Conservation (phyloP, 2,113 vertebrate species). For the Neolamprologus hecqui region DNA sequence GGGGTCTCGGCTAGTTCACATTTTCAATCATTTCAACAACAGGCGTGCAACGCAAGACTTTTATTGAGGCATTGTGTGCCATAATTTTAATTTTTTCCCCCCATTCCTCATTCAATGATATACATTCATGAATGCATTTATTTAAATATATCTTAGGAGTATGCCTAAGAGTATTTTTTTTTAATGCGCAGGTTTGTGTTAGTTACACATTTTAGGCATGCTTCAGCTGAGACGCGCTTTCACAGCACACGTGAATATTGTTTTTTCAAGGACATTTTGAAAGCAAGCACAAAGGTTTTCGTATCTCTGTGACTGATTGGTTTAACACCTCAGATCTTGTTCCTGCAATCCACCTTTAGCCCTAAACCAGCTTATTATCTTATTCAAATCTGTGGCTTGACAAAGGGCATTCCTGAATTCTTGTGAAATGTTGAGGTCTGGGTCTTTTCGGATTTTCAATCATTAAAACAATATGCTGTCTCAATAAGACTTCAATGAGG, state of each 20-base stretch:
- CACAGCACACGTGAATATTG: not conserved
- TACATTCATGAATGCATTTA: not conserved
- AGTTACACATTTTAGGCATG: not conserved
- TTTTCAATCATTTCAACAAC: constrained; percentile 20
- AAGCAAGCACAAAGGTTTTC: not conserved
- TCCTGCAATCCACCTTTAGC: not conserved
- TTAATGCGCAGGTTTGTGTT: not conserved
- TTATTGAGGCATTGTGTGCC: not conserved
- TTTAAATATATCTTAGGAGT: not conserved
- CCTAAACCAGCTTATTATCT: not conserved
- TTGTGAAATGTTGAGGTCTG: not conserved
- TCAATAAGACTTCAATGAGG: not conserved
- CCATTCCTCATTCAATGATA: not conserved
- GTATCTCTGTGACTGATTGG: not conserved
- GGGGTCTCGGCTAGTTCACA: not conserved
- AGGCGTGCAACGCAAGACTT: not conserved
- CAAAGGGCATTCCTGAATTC: not conserved
- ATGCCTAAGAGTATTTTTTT: not conserved
- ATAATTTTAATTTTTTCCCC: not conserved
- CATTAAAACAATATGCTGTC: not conserved
- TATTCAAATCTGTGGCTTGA: constrained; percentile 22
- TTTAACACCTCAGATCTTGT: not conserved
- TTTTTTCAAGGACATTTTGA: not conserved
- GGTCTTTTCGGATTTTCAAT: constrained; percentile 12
- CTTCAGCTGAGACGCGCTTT: not conserved